Percentiles rank a stretch among this genome's conserved stretches.
Conservation (phyloP, 2,113 vertebrate genomes). For the Riparia riparia region DNA sequence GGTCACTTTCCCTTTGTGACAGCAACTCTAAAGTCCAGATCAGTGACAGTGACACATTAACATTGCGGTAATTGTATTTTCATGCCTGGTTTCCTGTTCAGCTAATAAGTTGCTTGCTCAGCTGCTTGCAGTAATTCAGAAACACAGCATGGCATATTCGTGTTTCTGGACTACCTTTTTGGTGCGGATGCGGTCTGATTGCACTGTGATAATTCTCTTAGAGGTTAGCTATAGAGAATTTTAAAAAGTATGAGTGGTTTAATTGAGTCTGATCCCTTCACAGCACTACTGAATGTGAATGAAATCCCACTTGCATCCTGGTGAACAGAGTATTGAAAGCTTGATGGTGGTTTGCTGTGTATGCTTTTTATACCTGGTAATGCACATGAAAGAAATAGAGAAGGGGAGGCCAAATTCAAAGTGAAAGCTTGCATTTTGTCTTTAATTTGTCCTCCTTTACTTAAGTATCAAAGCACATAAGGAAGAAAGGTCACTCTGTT, state of each 20-base stretch:
- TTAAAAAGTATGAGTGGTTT: background rate
- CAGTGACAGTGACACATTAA: conserved; percentile 63
- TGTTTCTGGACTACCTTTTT: conserved; percentile 70
- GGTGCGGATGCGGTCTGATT: conserved; percentile 61
- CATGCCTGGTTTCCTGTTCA: conserved; percentile 69
- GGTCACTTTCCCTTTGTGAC: conserved; percentile 26
- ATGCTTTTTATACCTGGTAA: background rate
- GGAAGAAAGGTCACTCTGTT: conserved; percentile 5
- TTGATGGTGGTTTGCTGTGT: background rate
- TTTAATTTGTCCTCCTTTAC: conserved; percentile 32
- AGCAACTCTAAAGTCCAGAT: conserved; percentile 28
- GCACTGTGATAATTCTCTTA: conserved; percentile 59
- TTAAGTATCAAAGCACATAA: background rate
- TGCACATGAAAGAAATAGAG: background rate
- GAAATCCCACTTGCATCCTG: background rate
- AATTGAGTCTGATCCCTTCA: conserved; percentile 47
- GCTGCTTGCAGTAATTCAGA: conserved; percentile 69
- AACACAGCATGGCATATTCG: conserved; percentile 50
- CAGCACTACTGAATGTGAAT: background rate
- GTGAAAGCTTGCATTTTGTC: conserved; percentile 21
- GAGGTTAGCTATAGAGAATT: conserved; percentile 65
- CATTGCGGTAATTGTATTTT: conserved; percentile 73
- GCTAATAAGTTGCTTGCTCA: conserved; percentile 76
- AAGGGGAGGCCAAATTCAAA: background rate
- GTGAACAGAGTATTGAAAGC: background rate